Evolutionary conservation across 2,888 invertebrate genomes (phyloP), one percentile per base, ranked within the genome.

Genomic region (Watsonalla binaria): DNA sequence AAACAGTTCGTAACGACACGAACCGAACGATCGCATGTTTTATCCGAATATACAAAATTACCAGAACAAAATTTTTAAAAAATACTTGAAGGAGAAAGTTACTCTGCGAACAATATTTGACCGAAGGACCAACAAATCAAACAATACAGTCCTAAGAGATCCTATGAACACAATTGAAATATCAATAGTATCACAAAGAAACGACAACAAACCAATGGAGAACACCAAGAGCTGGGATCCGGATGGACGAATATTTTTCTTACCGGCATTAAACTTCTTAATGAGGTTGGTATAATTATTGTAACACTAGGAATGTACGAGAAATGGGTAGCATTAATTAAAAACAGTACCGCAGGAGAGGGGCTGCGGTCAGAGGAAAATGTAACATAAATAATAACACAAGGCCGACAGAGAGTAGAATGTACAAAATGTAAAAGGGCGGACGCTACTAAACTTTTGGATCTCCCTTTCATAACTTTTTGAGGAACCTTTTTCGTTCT

Each of bases 391-490:
- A 86, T 86, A 86, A 85, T 85, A 86, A 86, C 82, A 82, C 76
- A 78, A 80, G 78, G 72, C 74, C 78, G 68, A 70, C 69, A 69
- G 67, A 72, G 73, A 79, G 71, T 76, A 73, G 77, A 82, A 82
- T 81, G 79, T 81, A 83, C 76, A 80, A 84, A 83, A 84, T 73
- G 80, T 75, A 81, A 85, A 82, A 80, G 79, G 81, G 79, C 77
- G 74, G 74, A 67, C 76, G 74, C 68, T 72, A 72, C 74, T 70
- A 78, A 88, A 86, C 82, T 89, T 90, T 85, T 72, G 79, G 79
- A 84, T 78, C 76, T 78, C 82, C 84, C 81, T 84, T 83, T 83
- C 82, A 80, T 82, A 89, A 88, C 85, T 88, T 89, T 87, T 82
- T 72, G 82, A 79, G 80, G 69, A 80, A 78, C 84, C 83, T 84